Evolutionary conservation across 1,140 invertebrate species (phyloP).

Genomic region (Drosophila leontia): DNA sequence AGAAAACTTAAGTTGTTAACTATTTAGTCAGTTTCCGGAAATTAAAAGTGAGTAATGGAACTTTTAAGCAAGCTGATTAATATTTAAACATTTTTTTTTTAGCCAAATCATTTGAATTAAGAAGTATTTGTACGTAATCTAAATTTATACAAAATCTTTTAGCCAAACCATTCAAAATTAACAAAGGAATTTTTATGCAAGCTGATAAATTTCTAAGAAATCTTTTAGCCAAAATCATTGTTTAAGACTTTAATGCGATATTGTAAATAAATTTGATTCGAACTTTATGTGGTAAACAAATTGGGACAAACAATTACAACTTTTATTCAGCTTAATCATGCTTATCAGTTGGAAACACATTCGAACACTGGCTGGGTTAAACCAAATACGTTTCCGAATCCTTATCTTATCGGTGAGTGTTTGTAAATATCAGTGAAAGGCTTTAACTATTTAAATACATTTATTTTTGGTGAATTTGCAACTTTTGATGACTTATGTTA

Average conservation of each 20-base stretch:
- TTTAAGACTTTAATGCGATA: not conserved
- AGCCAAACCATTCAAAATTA: no score
- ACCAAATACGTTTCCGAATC: constrained; percentile 17
- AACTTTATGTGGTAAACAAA: not conserved
- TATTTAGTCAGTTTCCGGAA: not conserved
- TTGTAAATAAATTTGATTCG: not conserved
- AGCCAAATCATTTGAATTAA: no score
- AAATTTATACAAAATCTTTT: no score
- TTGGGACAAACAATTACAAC: not conserved
- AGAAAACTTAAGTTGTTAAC: not conserved
- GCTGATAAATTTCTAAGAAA: not conserved
- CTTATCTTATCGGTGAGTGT: constrained; percentile 10
- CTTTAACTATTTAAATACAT: not conserved
- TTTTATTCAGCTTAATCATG: constrained; percentile 3
- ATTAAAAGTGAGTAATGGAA: not conserved
- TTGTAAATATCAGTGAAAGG: not conserved
- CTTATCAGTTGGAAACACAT: constrained; percentile 8
- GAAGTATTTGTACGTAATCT: no score
- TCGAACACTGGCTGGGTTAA: constrained; percentile 1
- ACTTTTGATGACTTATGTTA: no score
- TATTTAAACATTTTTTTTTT: no score
- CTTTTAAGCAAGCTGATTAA: not conserved
- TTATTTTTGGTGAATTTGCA: not conserved
- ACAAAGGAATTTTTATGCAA: not conserved
- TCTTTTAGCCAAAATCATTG: not conserved